phyloP scores from a whole-genome alignment of 2,113 vertebrate genomes.

The Sclerurus mexicanus region DNA sequence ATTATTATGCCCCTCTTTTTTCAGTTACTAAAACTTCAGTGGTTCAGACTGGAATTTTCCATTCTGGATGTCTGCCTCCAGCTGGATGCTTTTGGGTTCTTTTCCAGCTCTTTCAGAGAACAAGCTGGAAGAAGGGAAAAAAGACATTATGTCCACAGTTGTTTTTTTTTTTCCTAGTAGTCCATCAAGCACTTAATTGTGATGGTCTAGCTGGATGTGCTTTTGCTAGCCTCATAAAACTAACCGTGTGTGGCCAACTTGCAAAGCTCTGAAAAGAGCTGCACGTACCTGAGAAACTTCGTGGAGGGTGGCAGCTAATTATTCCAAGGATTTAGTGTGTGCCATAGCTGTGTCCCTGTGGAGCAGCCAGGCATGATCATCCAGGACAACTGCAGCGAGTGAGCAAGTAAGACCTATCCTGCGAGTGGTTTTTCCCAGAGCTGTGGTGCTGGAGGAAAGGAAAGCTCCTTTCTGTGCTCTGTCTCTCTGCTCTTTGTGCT shows the following conservation, averaged over 20 bases:
- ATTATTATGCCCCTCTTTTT: constrained; percentile 23
- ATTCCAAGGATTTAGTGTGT: not conserved
- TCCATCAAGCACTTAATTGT: constrained; percentile 26
- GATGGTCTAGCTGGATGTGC: not conserved
- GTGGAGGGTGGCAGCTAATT: not conserved
- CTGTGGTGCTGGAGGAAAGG: not conserved
- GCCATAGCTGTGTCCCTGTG: not conserved
- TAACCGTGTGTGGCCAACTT: not conserved
- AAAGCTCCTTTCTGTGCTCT: constrained; percentile 14
- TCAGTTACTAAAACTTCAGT: constrained; percentile 24
- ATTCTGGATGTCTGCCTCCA: constrained; percentile 45
- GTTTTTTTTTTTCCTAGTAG: not conserved
- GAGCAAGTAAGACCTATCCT: not conserved
- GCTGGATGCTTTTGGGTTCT: constrained; percentile 38
- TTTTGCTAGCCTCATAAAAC: constrained; percentile 18
- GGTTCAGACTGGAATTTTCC: constrained; percentile 60
- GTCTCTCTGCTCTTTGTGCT: constrained; percentile 11
- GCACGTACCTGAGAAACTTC: not conserved
- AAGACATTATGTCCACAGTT: constrained; percentile 7
- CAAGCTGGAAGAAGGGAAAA: not conserved
- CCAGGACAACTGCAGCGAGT: not conserved
- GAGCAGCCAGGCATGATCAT: not conserved
- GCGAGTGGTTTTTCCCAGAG: not conserved
- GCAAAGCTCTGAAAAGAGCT: not conserved
- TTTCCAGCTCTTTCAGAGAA: constrained; percentile 40